Base-by-base conservation (phyloP, 2,113 vertebrate species). In the Carassius auratus region DNA sequence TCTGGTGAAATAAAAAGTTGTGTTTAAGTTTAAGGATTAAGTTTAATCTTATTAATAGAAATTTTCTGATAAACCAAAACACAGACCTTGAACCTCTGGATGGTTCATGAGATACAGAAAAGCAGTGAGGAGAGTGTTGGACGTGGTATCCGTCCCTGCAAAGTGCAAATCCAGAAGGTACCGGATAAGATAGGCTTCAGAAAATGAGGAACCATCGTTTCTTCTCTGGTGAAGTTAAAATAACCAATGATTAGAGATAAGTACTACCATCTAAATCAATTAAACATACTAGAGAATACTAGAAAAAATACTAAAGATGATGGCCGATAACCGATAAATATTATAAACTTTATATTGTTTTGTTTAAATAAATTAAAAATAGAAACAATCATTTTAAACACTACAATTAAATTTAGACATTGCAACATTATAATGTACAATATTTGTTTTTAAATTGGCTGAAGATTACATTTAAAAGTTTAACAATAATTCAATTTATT, bases 41-140 rank as follows among this genome's bases (percentile, higher is more conserved):
- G 26, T 26, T 1, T 62, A 1, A 78, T 42, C 62, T 5, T 12
- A 81, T 13, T 52, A 15, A 8, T 17, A 42, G 23, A 55, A 23
- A 30, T 68, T 13, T 2, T 12, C 8, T 2, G 5, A 38, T 38
- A 21, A 66, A 55, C 0, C 21, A 8, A 77, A 15, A 12, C 55
- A 57, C 84, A 79, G 42, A 91, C 91, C 89, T 64, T 92, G 91
- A 71, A 91, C 26, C 17, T 89, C 88, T 69, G 89, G 88, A 69
- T 91, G 55, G 15, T 73, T 84, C 85, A 89, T 90, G 69, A 91
- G 88, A 66, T 92, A 88, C 15, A 92, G 86, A 45, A 92, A 81
- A 15, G 57, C 78, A 21, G 78, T 84, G 33, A 76, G 87, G 9
- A 91, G 55, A 2, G 89, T 90, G 85, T 86, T 91, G 42, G 89